These are phyloP conservation scores for Cyanoramphus novaezelandiae DNA, from an alignment of 2,113 vertebrate genomes.

Conservation along the genomic window DNA sequence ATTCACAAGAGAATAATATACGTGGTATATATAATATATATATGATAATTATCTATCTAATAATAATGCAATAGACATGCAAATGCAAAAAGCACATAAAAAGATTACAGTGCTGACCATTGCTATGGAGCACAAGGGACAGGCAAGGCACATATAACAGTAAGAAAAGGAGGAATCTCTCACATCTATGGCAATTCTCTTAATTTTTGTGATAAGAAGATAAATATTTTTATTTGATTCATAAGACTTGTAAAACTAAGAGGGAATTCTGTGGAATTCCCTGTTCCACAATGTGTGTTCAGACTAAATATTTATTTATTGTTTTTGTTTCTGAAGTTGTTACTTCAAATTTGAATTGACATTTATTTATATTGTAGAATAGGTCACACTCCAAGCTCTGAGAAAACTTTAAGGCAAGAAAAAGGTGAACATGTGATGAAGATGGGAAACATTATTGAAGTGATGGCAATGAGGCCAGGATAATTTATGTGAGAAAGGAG, in stretches of 20 bases:
- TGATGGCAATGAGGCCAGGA: background rate
- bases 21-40: background rate
- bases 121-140: background rate
- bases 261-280: background rate
- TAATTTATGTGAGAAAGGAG: background rate
- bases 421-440: background rate
- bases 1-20: background rate
- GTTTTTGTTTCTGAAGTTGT: background rate
- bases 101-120: background rate
- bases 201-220: background rate
- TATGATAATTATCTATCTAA: background rate
- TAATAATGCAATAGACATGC: background rate
- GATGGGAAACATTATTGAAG: background rate
- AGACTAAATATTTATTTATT: background rate
- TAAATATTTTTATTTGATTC: background rate
- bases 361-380: background rate
- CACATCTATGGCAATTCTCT: background rate
- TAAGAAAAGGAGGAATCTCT: background rate
- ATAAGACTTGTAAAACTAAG: background rate
- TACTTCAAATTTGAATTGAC: background rate
- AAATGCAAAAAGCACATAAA: background rate
- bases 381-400: background rate
- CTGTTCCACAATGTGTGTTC: background rate
- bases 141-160: background rate
- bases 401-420: background rate